A percentile compares a stretch with the other conserved stretches of the same genome.
Conservation (phyloP, 2,888 invertebrate genomes). For the Julus scanicus region DNA sequence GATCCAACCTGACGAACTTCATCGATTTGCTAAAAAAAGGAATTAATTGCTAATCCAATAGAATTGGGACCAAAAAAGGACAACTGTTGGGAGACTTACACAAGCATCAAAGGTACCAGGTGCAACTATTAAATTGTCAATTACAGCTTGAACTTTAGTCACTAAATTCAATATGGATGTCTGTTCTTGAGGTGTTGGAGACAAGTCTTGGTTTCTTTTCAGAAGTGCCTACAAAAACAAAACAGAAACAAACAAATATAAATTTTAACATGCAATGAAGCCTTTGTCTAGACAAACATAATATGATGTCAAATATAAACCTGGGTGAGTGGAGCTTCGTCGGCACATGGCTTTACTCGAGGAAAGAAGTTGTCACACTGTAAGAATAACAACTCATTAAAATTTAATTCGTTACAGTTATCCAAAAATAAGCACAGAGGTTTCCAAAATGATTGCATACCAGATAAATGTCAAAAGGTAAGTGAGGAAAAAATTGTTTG, state of each 20-base stretch:
- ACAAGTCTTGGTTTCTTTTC: conserved; percentile 91
- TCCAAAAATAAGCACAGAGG: conserved; percentile 28
- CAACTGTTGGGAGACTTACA: conserved; percentile 74
- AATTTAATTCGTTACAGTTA: neutral
- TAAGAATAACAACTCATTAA: conserved; percentile 36
- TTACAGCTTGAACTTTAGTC: conserved; percentile 91
- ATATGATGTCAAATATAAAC: neutral
- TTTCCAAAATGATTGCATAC: conserved; percentile 51
- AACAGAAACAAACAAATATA: neutral
- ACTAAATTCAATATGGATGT: conserved; percentile 92
- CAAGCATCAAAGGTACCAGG: conserved; percentile 95
- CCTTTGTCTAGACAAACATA: neutral
- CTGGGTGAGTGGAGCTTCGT: conserved; percentile 38
- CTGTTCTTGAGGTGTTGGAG: conserved; percentile 90
- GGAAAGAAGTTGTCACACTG: conserved; percentile 49
- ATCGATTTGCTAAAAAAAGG: conserved; percentile 78
- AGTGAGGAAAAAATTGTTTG: conserved; percentile 65
- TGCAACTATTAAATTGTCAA: conserved; percentile 93
- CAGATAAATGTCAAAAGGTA: conserved; percentile 87
- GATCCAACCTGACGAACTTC: conserved; percentile 98
- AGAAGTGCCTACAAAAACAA: conserved; percentile 77
- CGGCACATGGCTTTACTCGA: conserved; percentile 34
- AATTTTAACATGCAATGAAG: neutral
- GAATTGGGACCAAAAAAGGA: neutral
- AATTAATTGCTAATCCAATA: neutral